Percentiles rank a stretch among this genome's conserved stretches.
Conservation (phyloP, 2,888 invertebrate species). For the Diogma glabrata region DNA sequence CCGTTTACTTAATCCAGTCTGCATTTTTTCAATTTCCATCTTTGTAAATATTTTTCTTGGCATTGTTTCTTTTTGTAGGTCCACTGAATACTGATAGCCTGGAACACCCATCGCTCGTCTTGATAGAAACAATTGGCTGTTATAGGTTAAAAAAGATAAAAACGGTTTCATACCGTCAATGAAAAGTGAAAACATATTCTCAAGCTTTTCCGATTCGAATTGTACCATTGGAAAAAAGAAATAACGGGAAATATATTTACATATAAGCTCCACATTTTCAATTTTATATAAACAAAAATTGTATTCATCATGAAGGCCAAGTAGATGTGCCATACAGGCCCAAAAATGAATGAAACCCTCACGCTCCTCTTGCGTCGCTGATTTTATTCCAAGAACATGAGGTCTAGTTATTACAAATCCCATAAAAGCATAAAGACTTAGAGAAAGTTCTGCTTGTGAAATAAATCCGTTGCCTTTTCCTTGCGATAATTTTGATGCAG, state of each 20-base stretch:
- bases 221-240: constrained; percentile 2
- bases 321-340: background rate
- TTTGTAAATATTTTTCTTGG: no score
- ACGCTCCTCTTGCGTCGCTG: background rate
- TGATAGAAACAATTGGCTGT: background rate
- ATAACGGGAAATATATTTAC: background rate
- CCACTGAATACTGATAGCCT: constrained; percentile 7
- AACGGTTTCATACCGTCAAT: background rate
- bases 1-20: no score
- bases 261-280: background rate
- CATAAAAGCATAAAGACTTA: constrained; percentile 4
- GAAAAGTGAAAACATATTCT: background rate
- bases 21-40: no score
- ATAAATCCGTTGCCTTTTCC: constrained; percentile 4
- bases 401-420: constrained; percentile 6
- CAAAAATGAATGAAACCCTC: constrained; percentile 12
- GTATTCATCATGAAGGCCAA: constrained; percentile 9
- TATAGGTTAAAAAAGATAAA: background rate
- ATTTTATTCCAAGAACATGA: background rate
- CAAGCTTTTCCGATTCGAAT: background rate
- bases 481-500: background rate
- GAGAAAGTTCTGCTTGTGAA: background rate
- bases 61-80: constrained; percentile 1
- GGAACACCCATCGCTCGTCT: constrained; percentile 1
- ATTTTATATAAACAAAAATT: constrained; percentile 8